phyloP scores from a whole-genome alignment of 2,113 vertebrate species.

The Corythornis vintsioides region DNA sequence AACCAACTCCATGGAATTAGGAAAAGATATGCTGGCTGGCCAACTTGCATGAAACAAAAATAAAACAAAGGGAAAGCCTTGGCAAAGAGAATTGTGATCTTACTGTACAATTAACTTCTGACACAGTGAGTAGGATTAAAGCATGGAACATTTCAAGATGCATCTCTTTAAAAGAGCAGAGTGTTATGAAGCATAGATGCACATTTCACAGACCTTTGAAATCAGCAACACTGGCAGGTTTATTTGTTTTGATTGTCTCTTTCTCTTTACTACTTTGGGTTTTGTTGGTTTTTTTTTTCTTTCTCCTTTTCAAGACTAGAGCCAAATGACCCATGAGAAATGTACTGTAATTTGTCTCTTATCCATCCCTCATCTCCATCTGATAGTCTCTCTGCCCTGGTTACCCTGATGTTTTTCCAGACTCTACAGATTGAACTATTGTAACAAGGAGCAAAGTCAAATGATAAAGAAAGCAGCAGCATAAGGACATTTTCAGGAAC shows the following conservation, averaged over 20 bases:
- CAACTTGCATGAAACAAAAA: background rate
- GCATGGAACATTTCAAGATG: slow-evolving; percentile 9
- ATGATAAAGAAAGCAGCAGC: background rate
- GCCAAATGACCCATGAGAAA: slow-evolving; percentile 72
- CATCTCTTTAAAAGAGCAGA: slow-evolving; percentile 15
- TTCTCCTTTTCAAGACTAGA: slow-evolving; percentile 49
- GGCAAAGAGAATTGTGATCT: slow-evolving; percentile 34
- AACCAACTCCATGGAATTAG: background rate
- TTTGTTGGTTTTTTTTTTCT: background rate
- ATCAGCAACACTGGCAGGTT: slow-evolving; percentile 64
- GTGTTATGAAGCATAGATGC: background rate
- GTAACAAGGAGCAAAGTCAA: slow-evolving; percentile 65
- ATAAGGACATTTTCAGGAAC: slow-evolving; percentile 30
- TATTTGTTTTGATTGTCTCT: slow-evolving; percentile 65
- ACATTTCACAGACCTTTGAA: slow-evolving; percentile 45
- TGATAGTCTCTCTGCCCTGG: slow-evolving; percentile 69
- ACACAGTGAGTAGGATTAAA: slow-evolving; percentile 45
- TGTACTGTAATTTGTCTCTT: slow-evolving; percentile 61
- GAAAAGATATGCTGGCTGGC: background rate
- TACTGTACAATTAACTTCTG: slow-evolving; percentile 49
- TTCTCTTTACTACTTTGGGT: slow-evolving; percentile 47
- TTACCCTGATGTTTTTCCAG: slow-evolving; percentile 74
- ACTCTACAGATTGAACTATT: slow-evolving; percentile 38
- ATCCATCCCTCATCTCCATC: slow-evolving; percentile 68
- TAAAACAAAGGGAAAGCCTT: slow-evolving; percentile 42